These are phyloP conservation scores for Bradypodion ventrale DNA, from an alignment of 2,797 vertebrate species.

Conservation along the genomic window DNA sequence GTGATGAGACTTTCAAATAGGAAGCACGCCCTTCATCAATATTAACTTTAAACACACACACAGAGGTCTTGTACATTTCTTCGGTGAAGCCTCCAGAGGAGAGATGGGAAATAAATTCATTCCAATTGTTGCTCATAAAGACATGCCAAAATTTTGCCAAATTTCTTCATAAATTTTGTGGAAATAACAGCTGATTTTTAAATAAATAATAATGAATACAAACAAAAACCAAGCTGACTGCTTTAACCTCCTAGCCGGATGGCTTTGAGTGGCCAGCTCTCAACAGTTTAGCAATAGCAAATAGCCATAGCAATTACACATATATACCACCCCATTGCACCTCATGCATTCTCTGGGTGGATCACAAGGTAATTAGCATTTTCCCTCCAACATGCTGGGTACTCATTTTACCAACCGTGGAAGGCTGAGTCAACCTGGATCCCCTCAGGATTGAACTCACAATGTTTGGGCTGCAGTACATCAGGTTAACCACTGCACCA, in stretches of 20 bases:
- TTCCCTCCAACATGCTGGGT: too few species aligned
- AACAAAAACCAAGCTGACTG: neutral
- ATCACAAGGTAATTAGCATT: too few species aligned
- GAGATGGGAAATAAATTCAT: neutral
- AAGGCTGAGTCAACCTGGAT: too few species aligned
- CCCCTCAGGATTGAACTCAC: too few species aligned
- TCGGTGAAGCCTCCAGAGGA: neutral
- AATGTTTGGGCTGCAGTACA: too few species aligned
- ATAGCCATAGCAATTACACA: too few species aligned
- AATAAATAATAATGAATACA: neutral
- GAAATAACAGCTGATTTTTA: neutral
- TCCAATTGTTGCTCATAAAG: neutral
- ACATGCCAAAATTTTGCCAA: neutral
- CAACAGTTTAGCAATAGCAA: neutral
- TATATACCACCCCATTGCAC: too few species aligned
- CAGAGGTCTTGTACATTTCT: neutral
- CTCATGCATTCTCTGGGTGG: too few species aligned
- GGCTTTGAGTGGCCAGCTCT: neutral
- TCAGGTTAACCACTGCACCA: too few species aligned
- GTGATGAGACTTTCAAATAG: slow-evolving; percentile 65
- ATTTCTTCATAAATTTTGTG: neutral
- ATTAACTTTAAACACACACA: neutral
- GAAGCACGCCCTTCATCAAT: neutral
- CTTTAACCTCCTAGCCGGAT: neutral
- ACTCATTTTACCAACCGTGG: too few species aligned